Conservation (phyloP, 2,797 vertebrate species). For the Streptopelia turtur region DNA sequence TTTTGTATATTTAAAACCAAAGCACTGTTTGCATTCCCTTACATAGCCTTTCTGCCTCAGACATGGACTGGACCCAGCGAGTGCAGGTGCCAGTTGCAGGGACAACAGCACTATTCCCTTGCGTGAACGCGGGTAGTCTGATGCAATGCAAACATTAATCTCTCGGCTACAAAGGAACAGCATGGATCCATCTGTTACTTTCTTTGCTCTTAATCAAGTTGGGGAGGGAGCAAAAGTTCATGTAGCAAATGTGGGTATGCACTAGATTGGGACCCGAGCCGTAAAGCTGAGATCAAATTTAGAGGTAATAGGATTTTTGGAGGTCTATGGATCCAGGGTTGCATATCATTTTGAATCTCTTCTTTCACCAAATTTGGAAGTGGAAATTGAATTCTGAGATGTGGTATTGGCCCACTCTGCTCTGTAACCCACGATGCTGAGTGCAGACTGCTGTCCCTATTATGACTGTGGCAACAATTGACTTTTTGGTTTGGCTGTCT, state of each 20-base stretch:
- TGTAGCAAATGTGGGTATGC: slow-evolving; percentile 3
- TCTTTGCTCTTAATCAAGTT: slow-evolving; percentile 40
- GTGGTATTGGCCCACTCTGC: slow-evolving; percentile 38
- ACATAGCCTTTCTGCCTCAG: neutral
- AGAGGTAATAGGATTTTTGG: neutral
- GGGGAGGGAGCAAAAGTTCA: slow-evolving; percentile 56
- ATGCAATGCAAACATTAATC: slow-evolving; percentile 49
- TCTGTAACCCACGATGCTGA: slow-evolving; percentile 18
- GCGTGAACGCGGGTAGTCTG: neutral
- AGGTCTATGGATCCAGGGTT: neutral
- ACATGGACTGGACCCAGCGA: neutral
- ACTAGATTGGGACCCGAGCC: neutral
- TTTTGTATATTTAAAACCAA: neutral
- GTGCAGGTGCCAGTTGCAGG: slow-evolving; percentile 45
- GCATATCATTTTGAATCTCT: neutral
- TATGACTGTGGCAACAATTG: slow-evolving; percentile 61
- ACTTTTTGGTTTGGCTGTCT: slow-evolving; percentile 66
- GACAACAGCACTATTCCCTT: slow-evolving; percentile 24
- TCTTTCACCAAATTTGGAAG: slow-evolving; percentile 37
- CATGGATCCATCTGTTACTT: slow-evolving; percentile 50
- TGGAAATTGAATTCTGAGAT: slow-evolving; percentile 28
- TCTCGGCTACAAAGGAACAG: slow-evolving; percentile 58
- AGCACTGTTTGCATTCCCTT: neutral
- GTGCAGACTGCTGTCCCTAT: slow-evolving; percentile 49
- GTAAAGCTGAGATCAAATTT: neutral